Evolutionary conservation across 2,113 vertebrate genomes (phyloP), one percentile per base, ranked within the genome.

Genomic region (Tyrannus savana): DNA sequence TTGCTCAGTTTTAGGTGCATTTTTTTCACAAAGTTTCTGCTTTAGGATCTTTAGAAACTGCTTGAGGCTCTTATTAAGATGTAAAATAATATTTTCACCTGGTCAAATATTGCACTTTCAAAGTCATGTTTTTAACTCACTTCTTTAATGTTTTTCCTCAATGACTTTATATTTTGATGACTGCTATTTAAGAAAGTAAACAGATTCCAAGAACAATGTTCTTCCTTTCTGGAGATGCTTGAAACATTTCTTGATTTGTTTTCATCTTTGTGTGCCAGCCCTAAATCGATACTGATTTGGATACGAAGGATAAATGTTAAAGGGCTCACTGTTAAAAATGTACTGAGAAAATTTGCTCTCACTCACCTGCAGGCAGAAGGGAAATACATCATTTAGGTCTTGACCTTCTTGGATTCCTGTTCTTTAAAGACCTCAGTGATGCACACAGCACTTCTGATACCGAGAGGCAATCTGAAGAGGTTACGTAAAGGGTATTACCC

Each of bases 171-270:
- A 44, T 67, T 82, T 90, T 27, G 49, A 41, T 63, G 72, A 69
- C 87, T 84, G 58, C 77, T 76, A 59, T 30, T 74, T 88, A 46
- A 82, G 77, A 90, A 84, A 87, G 56, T 37, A 92, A 95, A 75
- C 42, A 78, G 56, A 30, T 53, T 44, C 44, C 41, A 71, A 55
- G 74, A 95, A 86, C 24, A 44, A 71, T 14, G 60, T 94, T 90
- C 90, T 90, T 91, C 71, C 92, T 96, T 87, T 42, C 63, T 79
- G 87, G 67, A 62, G 85, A 35, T 84, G 49, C 87, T 93, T 74
- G 67, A 85, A 89, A 30, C 5, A 31, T 50, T 73, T 66, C 80
- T 74, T 81, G 1, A 39, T 80, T 47, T 58, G 83, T 66, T 64
- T 93, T 96, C 71, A 92, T 89, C 82, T 66, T 91, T 53, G 59